These are phyloP conservation scores for Syrphus vitripennis DNA, from an alignment of 2,888 invertebrate genomes.

Conservation along the genomic window DNA sequence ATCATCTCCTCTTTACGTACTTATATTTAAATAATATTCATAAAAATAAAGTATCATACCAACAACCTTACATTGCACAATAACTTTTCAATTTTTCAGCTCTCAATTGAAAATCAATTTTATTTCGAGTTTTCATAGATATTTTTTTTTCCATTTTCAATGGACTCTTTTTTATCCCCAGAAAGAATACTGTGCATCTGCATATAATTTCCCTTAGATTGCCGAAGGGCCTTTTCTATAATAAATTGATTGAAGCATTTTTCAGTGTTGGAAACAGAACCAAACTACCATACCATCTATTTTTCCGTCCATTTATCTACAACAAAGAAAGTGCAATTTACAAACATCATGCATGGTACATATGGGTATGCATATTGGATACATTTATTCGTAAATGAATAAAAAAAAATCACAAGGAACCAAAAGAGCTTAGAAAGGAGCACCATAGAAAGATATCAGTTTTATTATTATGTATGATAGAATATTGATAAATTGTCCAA, in stretches of 20 bases:
- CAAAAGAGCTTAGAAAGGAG: neutral
- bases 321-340: constrained; percentile 7
- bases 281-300: neutral
- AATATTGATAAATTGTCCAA: constrained; percentile 69
- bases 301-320: neutral
- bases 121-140: neutral
- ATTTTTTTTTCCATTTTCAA: neutral
- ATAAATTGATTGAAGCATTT: constrained; percentile 47
- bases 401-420: neutral
- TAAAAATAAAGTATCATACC: no score
- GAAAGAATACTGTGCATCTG: neutral
- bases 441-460: constrained; percentile 25
- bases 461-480: constrained; percentile 65
- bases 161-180: neutral
- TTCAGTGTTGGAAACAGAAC: constrained; percentile 26
- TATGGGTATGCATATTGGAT: constrained; percentile 7
- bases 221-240: constrained; percentile 14
- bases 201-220: neutral
- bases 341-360: no score
- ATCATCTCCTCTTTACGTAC: neutral
- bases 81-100: constrained; percentile 3
- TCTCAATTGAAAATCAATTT: constrained; percentile 52
- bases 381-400: neutral
- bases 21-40: neutral
- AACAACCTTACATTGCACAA: constrained; percentile 3